Evolutionary conservation across 2,888 invertebrate genomes (phyloP), one percentile per base, ranked within the genome.

Genomic region (Tetanocera ferruginea): DNA sequence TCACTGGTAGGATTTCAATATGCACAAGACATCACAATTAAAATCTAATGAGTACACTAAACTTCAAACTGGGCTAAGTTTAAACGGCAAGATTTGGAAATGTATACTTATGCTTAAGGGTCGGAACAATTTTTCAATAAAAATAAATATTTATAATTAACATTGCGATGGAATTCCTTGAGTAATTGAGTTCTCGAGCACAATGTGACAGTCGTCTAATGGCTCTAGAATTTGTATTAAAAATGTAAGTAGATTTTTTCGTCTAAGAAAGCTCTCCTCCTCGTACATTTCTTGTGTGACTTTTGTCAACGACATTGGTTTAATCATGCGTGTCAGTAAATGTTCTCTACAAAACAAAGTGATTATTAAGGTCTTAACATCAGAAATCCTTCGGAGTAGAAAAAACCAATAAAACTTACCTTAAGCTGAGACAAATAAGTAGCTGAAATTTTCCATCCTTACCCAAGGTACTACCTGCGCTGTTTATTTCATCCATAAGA

Each of bases 381-480:
- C n/a, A 14, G 9, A 57, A 55, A 14, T 55, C 43, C 3, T 37
- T 69, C 49, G n/a, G 2, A n/a, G 17, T 28, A 25, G 2, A 14
- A 34, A 64, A 8, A 28, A 64, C 19, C 19, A 23, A 34, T 17
- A 43, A 31, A 62, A 83, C 86, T 87, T 90, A 98, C 98, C 98
- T 94, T 83, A 97, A 93, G 86, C 97, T 96, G 49, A 99, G 93
- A 88, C 98, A 98, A 83, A 98, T 94, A 87, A 99, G 98, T 55
- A 98, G 92, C 90, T 99, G 98, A 89, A 99, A 98, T 90, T 98
- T 98, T 71, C 98, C 98, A 91, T 99, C 99, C 89, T 99, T 99
- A 75, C 99, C 99, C 74, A 90, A 80, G 17, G 88, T 92, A 85
- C 94, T 93, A 76, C 96, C 96, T 0, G 95, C 95, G 70, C 93